These are phyloP conservation scores for Napeogenes inachia DNA, from an alignment of 2,888 invertebrate genomes.

Conservation along the genomic window DNA sequence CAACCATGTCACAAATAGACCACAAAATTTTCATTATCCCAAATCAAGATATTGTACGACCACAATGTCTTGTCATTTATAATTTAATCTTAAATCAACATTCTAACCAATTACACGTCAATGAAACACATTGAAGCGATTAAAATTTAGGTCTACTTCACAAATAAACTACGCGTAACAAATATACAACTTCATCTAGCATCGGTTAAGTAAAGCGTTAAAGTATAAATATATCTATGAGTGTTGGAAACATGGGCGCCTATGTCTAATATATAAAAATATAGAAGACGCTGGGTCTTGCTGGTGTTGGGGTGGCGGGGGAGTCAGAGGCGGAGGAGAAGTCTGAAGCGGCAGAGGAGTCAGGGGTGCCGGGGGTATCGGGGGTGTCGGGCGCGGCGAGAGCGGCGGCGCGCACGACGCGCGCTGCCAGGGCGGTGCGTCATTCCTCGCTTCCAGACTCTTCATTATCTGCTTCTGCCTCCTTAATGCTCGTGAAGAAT, in stretches of 20 bases:
- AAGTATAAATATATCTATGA: conserved; percentile 45
- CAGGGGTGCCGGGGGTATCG: conserved; percentile 17
- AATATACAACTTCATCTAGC: conserved; percentile 63
- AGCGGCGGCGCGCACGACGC: conserved; percentile 35
- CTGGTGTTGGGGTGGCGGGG: conserved; percentile 1
- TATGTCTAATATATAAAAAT: conserved; percentile 61
- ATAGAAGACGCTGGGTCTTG: conserved; percentile 38
- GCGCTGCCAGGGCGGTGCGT: conserved; percentile 47
- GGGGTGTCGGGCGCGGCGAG: conserved; percentile 20
- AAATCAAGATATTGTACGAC: conserved; percentile 24
- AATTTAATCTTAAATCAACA: conserved; percentile 13
- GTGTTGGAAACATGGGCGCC: conserved; percentile 47
- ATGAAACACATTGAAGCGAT: conserved; percentile 18
- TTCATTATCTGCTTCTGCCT: conserved; percentile 82
- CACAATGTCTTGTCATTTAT: conserved; percentile 13
- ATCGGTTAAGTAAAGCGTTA: conserved; percentile 50
- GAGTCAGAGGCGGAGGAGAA: conserved; percentile 13
- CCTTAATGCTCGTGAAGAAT: conserved; percentile 83
- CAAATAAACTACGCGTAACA: conserved; percentile 57
- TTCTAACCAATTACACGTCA: conserved; percentile 12
- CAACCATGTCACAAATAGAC: conserved; percentile 11
- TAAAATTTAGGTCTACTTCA: conserved; percentile 41
- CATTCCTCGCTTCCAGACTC: conserved; percentile 74
- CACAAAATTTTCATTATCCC: conserved; percentile 13
- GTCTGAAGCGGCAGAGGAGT: neutral